These are phyloP conservation scores for Diplosoma virens DNA, from an alignment of 23 tunicate genomes.

Conservation along the genomic window DNA sequence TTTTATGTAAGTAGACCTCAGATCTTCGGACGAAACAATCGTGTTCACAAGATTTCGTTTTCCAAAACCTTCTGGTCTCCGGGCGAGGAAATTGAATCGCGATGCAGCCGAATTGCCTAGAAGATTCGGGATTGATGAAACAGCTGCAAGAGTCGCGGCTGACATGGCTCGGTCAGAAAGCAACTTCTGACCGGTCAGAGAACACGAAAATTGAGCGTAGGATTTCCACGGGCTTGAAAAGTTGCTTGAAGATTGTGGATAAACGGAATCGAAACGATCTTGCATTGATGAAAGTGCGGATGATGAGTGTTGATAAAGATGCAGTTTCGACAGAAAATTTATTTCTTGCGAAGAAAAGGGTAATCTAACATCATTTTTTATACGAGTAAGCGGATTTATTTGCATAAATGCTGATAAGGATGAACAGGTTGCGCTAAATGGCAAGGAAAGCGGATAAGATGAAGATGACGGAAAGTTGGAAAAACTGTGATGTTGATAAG, in stretches of 20 bases:
- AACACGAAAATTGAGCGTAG: neutral
- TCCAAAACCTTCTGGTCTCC: too few relatives aligned
- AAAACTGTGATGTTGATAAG: slow-evolving; percentile 3
- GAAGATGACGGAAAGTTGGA: slow-evolving; percentile 1
- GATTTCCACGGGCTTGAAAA: slow-evolving; percentile 35
- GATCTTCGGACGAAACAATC: too few relatives aligned
- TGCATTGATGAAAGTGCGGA: neutral
- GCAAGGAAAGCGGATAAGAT: neutral
- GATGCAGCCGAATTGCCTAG: too few relatives aligned
- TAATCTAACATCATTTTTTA: too few relatives aligned
- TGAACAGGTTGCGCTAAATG: too few relatives aligned
- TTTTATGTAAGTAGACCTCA: too few relatives aligned
- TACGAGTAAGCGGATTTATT: too few relatives aligned
- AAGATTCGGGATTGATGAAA: neutral
- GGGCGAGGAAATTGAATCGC: too few relatives aligned
- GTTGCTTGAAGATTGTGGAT: too few relatives aligned
- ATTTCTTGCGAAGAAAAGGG: neutral
- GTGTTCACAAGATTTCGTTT: too few relatives aligned
- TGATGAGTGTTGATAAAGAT: neutral
- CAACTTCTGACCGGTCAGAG: neutral
- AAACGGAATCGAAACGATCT: neutral
- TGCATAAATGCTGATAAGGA: too few relatives aligned
- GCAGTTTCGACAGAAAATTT: neutral
- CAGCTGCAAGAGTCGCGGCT: slow-evolving; percentile 11
- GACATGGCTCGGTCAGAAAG: slow-evolving; percentile 1